Evolutionary conservation across 2,797 vertebrate genomes (phyloP).

Genomic region (Botia almorhae): DNA sequence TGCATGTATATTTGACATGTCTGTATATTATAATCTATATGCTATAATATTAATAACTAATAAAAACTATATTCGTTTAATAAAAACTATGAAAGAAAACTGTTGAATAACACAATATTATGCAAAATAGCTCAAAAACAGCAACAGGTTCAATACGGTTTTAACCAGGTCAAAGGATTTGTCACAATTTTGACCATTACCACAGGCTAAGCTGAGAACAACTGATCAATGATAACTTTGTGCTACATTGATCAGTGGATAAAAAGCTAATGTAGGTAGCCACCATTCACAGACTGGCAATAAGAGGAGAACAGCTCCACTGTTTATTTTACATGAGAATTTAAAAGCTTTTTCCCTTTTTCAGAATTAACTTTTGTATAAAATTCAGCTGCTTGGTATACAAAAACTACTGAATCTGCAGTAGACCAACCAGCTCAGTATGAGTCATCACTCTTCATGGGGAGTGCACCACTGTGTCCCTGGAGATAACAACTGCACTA

Average conservation of each 20-base stretch:
- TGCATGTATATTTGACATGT: neutral
- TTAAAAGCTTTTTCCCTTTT: neutral
- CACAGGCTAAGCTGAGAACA: neutral
- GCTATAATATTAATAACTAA: too few species aligned
- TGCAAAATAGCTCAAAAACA: neutral
- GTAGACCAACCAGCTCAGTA: slow-evolving; percentile 21
- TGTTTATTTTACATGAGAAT: slow-evolving; percentile 8
- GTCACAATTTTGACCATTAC: slow-evolving; percentile 4
- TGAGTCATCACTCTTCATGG: slow-evolving; percentile 53
- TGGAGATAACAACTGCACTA: slow-evolving; percentile 60
- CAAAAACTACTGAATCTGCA: too few species aligned
- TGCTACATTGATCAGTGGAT: slow-evolving; percentile 57
- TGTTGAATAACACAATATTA: neutral
- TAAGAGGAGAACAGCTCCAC: slow-evolving; percentile 16
- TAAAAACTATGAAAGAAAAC: neutral
- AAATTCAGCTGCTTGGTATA: neutral
- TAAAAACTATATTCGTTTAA: too few species aligned
- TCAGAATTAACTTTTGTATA: neutral
- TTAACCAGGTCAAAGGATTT: neutral
- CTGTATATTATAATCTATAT: neutral
- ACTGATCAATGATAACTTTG: slow-evolving; percentile 31
- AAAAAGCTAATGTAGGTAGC: slow-evolving; percentile 52
- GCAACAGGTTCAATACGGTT: slow-evolving; percentile 3
- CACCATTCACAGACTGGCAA: slow-evolving; percentile 17
- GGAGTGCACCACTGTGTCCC: slow-evolving; percentile 52